Evolutionary conservation across 2,888 invertebrate genomes (phyloP).

Genomic region (Ectobius pallidus): DNA sequence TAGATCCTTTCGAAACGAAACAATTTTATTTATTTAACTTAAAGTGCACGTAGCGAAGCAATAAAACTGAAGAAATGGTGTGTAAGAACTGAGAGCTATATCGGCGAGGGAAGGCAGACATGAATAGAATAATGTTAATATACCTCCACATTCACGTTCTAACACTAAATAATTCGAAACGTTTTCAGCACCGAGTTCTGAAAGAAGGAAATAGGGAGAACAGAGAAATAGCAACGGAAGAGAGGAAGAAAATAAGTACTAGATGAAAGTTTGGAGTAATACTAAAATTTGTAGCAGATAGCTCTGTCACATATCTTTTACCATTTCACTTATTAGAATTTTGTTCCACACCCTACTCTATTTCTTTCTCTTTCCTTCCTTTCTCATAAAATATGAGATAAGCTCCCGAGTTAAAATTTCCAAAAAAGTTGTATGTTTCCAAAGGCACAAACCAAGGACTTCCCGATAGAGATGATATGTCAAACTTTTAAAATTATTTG

Average conservation of each 20-base stretch:
- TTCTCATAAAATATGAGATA: constrained; percentile 5
- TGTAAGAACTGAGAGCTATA: neutral
- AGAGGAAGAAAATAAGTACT: neutral
- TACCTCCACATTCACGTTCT: constrained; percentile 1
- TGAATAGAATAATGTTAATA: constrained; percentile 7
- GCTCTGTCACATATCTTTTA: constrained; percentile 1
- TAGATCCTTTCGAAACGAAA: constrained; percentile 1
- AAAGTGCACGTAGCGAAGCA: neutral
- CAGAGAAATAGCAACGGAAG: neutral
- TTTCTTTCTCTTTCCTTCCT: neutral
- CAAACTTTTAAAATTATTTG: too few relatives aligned
- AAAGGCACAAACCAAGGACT: neutral
- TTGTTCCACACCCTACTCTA: neutral
- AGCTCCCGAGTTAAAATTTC: neutral
- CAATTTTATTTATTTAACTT: constrained; percentile 7
- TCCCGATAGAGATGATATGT: too few relatives aligned
- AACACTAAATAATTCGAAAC: constrained; percentile 11
- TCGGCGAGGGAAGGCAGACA: neutral
- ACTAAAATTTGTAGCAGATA: constrained; percentile 4
- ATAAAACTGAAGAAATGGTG: constrained; percentile 15
- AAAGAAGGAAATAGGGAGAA: neutral
- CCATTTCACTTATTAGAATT: constrained; percentile 13
- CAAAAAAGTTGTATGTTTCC: neutral
- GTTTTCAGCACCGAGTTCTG: neutral
- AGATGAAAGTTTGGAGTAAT: constrained; percentile 2